These are phyloP conservation scores for Eulemur macaco DNA, from an alignment of 2,113 vertebrate species.

Conservation along the genomic window DNA sequence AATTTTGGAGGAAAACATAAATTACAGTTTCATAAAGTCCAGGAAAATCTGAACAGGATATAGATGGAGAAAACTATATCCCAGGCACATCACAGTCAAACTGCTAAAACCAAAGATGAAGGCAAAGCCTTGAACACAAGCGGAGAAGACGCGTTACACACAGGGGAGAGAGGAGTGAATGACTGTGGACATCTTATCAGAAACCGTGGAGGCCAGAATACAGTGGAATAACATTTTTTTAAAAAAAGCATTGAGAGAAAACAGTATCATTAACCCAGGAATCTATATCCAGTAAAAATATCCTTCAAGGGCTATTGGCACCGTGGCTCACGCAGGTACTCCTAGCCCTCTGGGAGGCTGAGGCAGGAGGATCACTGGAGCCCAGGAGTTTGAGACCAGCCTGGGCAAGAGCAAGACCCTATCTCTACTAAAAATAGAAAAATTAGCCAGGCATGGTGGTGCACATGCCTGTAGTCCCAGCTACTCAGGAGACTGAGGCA, in stretches of 20 bases:
- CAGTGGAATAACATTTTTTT: not conserved
- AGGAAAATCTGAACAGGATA: not conserved
- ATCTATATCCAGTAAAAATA: not conserved
- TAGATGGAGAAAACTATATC: not conserved
- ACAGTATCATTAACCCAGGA: not conserved
- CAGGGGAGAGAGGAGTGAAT: not conserved
- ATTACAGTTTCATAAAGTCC: not conserved
- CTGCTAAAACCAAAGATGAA: not conserved
- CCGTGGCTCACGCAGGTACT: no score
- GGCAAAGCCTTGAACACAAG: not conserved
- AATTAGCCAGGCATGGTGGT: no score
- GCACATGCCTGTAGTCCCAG: no score
- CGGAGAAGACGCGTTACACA: not conserved
- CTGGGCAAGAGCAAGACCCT: no score
- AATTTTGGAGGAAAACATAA: not conserved
- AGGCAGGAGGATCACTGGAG: no score
- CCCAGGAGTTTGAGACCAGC: no score
- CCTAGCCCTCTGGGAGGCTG: no score
- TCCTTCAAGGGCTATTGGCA: no score
- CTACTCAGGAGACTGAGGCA: no score
- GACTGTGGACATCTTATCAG: not conserved
- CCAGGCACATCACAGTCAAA: not conserved
- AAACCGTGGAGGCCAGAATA: not conserved
- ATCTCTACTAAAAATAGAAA: no score
- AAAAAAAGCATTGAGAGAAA: not conserved